Evolutionary conservation across 2,113 vertebrate species (phyloP), one percentile per base, ranked within the genome.

Genomic region (Pardalotus punctatus): DNA sequence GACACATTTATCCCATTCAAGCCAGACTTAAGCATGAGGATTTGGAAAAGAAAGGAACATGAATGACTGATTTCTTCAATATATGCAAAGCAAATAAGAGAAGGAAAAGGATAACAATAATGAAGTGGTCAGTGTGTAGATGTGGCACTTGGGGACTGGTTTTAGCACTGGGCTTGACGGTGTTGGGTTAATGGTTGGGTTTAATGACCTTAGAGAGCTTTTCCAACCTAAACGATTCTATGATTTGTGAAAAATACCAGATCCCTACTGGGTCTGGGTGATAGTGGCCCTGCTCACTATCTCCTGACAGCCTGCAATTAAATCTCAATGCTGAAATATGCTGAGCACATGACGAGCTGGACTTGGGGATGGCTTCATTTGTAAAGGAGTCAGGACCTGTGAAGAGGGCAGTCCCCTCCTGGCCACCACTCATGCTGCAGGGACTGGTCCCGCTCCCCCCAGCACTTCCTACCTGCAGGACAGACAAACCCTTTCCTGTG

Each of bases 1-100:
- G 71, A 77, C 62, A 80, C n/a, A n/a, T 83, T 90, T 38, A 92
- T 57, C 65, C 64, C 51, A 69, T 80, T 87, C 47, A 25, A 90
- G 40, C 14, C 21, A 93, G 38, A 62, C 18, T 73, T 70, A 86
- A 91, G 58, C 23, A 78, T 5, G 51, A 85, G 91, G 80, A 91
- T 78, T 85, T 51, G 60, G 64, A 66, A 83, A 78, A 60, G 7
- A 60, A 81, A 79, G 28, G 2, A 47, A 17, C 14, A 64, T 8
- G 17, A 87, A 57, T 24, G 36, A 76, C 61, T 90, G n/a, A 90
- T 70, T 93, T 87, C 22, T 87, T 65, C 33, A 51, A 33, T 17
- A 29, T 22, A 64, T 13, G 29, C 40, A 93, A 91, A 87, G 54
- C 0, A 1, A 91, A 9, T 5, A 45, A 18, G 27, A 76, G 58